These are phyloP conservation scores for Neodiprion fabricii DNA, from an alignment of 1,140 invertebrate species.

Conservation along the genomic window DNA sequence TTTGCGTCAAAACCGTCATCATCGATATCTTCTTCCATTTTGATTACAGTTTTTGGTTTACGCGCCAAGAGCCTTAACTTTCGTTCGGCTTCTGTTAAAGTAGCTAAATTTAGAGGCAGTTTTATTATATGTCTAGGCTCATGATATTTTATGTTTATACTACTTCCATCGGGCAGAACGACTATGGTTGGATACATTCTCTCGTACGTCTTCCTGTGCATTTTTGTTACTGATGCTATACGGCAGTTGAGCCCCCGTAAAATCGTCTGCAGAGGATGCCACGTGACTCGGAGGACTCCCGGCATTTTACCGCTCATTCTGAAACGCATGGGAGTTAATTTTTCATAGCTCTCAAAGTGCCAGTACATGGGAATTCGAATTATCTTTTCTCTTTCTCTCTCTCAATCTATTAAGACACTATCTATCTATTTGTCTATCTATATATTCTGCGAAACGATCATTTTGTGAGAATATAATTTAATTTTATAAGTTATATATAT, in stretches of 20 bases:
- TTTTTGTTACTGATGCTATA: slow-evolving; percentile 72
- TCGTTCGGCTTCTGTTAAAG: slow-evolving; percentile 73
- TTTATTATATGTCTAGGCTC: slow-evolving; percentile 86
- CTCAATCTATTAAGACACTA: too few relatives aligned
- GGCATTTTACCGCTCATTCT: not conserved
- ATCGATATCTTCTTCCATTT: slow-evolving; percentile 75
- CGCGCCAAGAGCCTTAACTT: slow-evolving; percentile 70
- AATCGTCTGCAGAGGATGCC: not conserved
- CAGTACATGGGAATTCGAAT: too few relatives aligned
- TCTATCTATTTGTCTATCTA: too few relatives aligned
- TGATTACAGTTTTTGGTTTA: slow-evolving; percentile 77
- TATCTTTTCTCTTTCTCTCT: too few relatives aligned
- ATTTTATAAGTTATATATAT: too few relatives aligned
- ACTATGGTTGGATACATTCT: slow-evolving; percentile 78
- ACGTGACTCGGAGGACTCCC: not conserved
- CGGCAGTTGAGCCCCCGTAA: slow-evolving; percentile 66
- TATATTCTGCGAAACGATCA: too few relatives aligned
- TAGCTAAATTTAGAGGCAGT: slow-evolving; percentile 78
- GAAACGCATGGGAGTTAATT: not conserved
- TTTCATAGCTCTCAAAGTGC: not conserved
- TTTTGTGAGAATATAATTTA: too few relatives aligned
- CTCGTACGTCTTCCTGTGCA: slow-evolving; percentile 73
- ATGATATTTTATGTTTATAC: slow-evolving; percentile 79
- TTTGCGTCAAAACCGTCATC: slow-evolving; percentile 80
- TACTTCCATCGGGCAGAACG: slow-evolving; percentile 84